These are phyloP conservation scores for Chaenocephalus aceratus DNA, from an alignment of 2,113 vertebrate species.

Conservation along the genomic window DNA sequence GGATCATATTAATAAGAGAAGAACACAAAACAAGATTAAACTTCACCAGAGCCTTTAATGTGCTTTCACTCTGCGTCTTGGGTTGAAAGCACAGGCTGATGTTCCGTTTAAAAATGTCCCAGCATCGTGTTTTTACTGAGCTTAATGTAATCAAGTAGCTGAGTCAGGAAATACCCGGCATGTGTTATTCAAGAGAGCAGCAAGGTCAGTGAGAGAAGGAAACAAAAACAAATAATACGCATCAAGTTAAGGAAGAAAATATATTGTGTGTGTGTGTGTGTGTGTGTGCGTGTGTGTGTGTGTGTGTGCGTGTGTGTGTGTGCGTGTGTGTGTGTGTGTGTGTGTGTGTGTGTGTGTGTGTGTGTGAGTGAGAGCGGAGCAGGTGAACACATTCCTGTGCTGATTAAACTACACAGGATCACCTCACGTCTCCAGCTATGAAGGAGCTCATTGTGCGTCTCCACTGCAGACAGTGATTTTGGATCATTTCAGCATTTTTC, in stretches of 20 bases:
- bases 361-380: neutral
- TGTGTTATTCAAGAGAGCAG: conserved; percentile 28
- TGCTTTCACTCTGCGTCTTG: too few species aligned
- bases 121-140: conserved; percentile 23
- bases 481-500: conserved; percentile 53
- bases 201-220: neutral
- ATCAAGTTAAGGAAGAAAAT: conserved; percentile 7
- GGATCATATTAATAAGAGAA: too few species aligned
- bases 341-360: neutral
- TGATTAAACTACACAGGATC: conserved; percentile 75
- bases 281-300: too few species aligned
- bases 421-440: conserved; percentile 69
- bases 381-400: conserved; percentile 78
- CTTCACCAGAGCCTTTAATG: neutral
- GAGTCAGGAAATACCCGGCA: conserved; percentile 13
- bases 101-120: neutral
- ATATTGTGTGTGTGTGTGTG: too few species aligned
- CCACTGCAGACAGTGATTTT: conserved; percentile 47
- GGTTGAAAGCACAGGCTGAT: neutral
- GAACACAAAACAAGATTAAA: too few species aligned
- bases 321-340: too few species aligned
- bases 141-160: conserved; percentile 43
- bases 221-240: neutral
- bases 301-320: too few species aligned
- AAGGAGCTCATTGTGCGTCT: conserved; percentile 76